Percentiles rank a stretch among this genome's conserved stretches.
These are phyloP conservation scores for Platysternon megacephalum DNA, from an alignment of 2,113 vertebrate species.

Conservation along the genomic window DNA sequence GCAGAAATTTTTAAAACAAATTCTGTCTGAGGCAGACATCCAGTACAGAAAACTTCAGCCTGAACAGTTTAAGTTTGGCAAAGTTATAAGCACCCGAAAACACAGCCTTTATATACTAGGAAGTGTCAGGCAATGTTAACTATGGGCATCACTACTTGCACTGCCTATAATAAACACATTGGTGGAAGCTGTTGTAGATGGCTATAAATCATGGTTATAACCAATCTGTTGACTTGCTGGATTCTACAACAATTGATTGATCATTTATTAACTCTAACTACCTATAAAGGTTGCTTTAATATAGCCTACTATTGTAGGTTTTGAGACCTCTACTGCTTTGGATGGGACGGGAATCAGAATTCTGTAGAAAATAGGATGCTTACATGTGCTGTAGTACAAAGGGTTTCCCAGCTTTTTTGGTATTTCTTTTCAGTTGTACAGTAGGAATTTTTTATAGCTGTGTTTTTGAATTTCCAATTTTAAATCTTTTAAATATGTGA, in stretches of 20 bases:
- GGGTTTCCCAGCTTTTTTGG: neutral
- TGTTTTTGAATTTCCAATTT: neutral
- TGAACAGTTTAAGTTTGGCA: neutral
- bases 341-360: neutral
- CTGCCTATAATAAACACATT: rapidly evolving
- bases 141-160: too few relatives aligned
- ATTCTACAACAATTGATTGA: neutral
- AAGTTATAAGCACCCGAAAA: neutral
- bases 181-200: neutral
- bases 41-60: neutral
- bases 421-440: neutral
- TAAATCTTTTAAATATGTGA: neutral
- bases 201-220: rapidly evolving
- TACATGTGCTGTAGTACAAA: neutral
- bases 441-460: rapidly evolving
- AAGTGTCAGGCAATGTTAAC: rapidly evolving
- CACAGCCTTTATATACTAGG: rapidly evolving
- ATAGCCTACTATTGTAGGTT: neutral
- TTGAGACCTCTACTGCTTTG: neutral
- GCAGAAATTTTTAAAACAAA: neutral
- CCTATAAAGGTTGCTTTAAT: neutral
- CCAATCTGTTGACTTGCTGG: neutral
- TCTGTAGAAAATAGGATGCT: neutral
- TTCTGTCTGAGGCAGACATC: neutral
- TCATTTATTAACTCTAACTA: neutral